Evolutionary conservation across 2,113 vertebrate species (phyloP).

Genomic region (Poecilia latipinna): DNA sequence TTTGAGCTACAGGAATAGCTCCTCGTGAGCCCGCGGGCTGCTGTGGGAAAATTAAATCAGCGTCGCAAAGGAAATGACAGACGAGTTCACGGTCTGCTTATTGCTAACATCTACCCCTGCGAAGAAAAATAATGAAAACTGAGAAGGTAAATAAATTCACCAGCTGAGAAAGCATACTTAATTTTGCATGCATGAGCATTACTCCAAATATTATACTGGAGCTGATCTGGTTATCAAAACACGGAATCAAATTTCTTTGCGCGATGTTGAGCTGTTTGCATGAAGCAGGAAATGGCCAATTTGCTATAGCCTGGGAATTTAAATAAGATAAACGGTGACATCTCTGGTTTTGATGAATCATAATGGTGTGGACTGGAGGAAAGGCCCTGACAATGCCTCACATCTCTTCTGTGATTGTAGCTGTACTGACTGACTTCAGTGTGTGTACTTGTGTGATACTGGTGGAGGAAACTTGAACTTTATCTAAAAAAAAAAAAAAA

Average conservation of each 20-base stretch:
- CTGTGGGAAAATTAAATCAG: slow-evolving; percentile 1
- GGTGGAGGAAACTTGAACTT: too few relatives aligned
- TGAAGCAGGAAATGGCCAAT: slow-evolving; percentile 23
- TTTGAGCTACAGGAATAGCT: not conserved
- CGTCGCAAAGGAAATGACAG: slow-evolving; percentile 30
- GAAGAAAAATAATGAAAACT: slow-evolving; percentile 26
- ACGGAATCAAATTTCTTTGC: slow-evolving; percentile 16
- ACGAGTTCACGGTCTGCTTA: slow-evolving; percentile 18
- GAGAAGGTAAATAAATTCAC: slow-evolving; percentile 29
- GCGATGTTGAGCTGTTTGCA: not conserved
- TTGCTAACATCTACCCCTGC: slow-evolving; percentile 14
- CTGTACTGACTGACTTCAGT: too few relatives aligned
- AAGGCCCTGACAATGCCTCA: not conserved
- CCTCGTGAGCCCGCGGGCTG: not conserved
- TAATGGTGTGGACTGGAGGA: not conserved
- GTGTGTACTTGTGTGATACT: too few relatives aligned
- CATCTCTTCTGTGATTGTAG: not conserved
- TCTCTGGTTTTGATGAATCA: not conserved
- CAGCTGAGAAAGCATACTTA: slow-evolving; percentile 6
- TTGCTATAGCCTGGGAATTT: not conserved
- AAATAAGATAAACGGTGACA: not conserved
- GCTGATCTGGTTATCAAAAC: slow-evolving; percentile 5
- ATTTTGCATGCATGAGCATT: slow-evolving; percentile 9
- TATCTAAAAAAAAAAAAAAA: too few relatives aligned
- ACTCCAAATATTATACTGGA: not conserved